Evolutionary conservation across 1,140 invertebrate species (phyloP), one percentile per base, ranked within the genome.

Genomic region (Triops longicaudatus): DNA sequence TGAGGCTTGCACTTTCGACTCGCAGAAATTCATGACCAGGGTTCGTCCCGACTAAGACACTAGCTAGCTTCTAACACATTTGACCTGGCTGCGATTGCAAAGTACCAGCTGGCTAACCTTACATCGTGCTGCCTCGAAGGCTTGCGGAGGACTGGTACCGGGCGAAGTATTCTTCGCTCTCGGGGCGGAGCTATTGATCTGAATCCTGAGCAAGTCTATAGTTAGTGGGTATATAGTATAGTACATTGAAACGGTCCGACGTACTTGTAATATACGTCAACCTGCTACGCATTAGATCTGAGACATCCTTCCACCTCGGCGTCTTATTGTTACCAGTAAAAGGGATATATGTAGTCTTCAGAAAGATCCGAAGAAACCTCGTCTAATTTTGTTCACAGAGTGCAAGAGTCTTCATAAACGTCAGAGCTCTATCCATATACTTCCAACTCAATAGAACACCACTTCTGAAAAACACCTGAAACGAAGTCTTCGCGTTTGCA

Each of bases 151-250:
- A 63, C 50, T 63, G 50, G 50, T 63, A 63, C 50, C 50, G n/a
- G 50, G 50, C 50, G 50, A 63, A 63, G 50, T n/a, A 63, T 63
- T 63, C 50, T 63, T 63, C 50, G 50, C 5, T 63, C 50, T 63
- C 14, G 22, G 50, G 50, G 50, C 50, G 50, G 50, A 63, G 50
- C 50, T 63, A 63, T 63, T 63, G 50, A 63, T 63, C 50, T 63
- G 50, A 63, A 63, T 63, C 22, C 50, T 63, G 50, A 63, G 50
- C 50, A 63, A 63, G 50, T n/a, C 50, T 63, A 63, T 63, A 17
- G 50, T 63, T 63, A 63, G 50, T 22, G 50, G 50, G 50, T 63
- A 63, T 63, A 63, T 63, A 17, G 50, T 63, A 37, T 37, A 63
- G 50, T 63, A 14, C 50, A 12, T 63, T 63, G 50, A 63, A 63